Base-by-base conservation (phyloP, 2,797 vertebrate genomes). In the Australoheros facetus region DNA sequence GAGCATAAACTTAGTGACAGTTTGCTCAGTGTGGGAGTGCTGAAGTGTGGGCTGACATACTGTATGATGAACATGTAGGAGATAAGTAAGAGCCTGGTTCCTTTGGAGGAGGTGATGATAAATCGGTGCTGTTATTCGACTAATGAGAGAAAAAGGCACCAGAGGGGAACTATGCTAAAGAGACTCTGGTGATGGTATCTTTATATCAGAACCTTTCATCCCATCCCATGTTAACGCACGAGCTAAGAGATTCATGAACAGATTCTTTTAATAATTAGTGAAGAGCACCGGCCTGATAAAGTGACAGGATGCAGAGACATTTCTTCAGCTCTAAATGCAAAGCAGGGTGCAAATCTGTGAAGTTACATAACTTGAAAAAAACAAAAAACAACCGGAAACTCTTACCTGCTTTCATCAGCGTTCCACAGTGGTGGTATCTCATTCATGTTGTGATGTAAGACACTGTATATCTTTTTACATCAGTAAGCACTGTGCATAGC, bases 41-140 rank as follows among this genome's bases (percentile, higher is more conserved):
- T 62, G 2, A 9, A 14, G 58, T 60, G 58, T 60, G 59, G 59
- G 4, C 13, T 78, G 71, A 83, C 51, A 17, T 62, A 14, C 21
- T 42, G 23, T 75, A 39, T 66, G 66, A 80, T 54, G 78, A 81
- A 28, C 42, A n/a, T 4, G 16, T 54, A 23, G 56, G 10, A 70
- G 71, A 79, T 78, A 60, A 83, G 37, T 51, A 53, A 83, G 73
- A 82, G 79, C 69, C 81, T 85, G 85, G 51, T 55, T 56, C 48
- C 21, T 77, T 78, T 62, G 78, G 78, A 79, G 83, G 83, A 76
- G 80, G 79, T 19, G 70, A 66, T 80, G 66, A 79, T 30, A 69
- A 73, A 75, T n/a, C 48, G 0, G 48, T 10, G 7, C 7, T 45
- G 34, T 64, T 62, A 64, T 30, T n/a, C 37, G 16, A 8, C 51